These are phyloP conservation scores for Cottus gobio DNA, from an alignment of 2,113 vertebrate genomes.

Conservation along the genomic window DNA sequence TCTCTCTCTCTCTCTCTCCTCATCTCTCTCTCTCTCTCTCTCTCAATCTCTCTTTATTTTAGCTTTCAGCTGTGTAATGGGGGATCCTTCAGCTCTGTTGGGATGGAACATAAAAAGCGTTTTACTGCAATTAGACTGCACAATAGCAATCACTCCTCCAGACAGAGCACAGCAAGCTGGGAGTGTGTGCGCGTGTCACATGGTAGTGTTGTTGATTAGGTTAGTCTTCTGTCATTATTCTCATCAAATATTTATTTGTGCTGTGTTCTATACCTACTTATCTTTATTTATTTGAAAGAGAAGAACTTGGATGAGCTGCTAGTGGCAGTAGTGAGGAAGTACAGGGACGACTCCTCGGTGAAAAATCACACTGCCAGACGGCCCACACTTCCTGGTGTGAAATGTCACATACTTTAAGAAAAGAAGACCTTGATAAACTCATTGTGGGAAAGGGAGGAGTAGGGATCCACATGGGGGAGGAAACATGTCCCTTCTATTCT, in stretches of 20 bases:
- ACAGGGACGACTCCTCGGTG: no score
- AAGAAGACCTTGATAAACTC: no score
- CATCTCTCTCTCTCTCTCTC: background rate
- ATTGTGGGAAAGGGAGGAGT: no score
- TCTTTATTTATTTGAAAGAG: background rate
- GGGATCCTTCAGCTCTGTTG: background rate
- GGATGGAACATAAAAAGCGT: conserved; percentile 11
- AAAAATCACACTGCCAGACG: no score
- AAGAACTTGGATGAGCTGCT: no score
- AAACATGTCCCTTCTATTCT: no score
- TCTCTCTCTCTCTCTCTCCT: background rate
- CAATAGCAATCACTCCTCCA: background rate
- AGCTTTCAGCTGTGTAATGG: conserved; percentile 17
- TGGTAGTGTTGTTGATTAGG: background rate
- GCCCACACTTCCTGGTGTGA: no score
- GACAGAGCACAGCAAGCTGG: background rate
- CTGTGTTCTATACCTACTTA: background rate
- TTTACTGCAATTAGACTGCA: conserved; percentile 8
- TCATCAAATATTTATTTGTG: background rate
- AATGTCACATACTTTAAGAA: no score
- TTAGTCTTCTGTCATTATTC: background rate
- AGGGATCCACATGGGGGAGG: no score
- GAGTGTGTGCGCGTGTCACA: background rate
- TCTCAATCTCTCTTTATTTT: background rate
- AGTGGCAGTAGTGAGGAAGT: no score